These are phyloP conservation scores for Bergia sp. DNA, from an alignment of 92 coral and sea anemone genomes.

Conservation along the genomic window DNA sequence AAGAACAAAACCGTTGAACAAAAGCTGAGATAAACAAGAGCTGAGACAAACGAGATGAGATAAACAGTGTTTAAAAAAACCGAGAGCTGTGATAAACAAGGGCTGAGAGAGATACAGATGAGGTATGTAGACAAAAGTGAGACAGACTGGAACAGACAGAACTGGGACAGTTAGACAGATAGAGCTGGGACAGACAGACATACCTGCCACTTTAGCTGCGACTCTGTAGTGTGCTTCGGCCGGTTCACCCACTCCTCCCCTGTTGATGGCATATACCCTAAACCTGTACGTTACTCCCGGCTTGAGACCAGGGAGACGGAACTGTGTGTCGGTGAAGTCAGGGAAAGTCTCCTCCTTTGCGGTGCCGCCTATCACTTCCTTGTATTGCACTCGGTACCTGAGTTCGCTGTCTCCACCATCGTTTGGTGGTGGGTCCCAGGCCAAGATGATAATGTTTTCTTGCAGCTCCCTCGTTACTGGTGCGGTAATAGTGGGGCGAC, in stretches of 20 bases:
- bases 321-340: background rate
- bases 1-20: too few species aligned
- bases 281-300: constrained; percentile 26
- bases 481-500: constrained; percentile 41
- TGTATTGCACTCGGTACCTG: constrained; percentile 30
- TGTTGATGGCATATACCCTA: constrained; percentile 28
- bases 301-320: constrained; percentile 24
- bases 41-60: too few species aligned
- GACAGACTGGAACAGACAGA: too few species aligned
- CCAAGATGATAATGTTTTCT: constrained; percentile 12
- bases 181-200: background rate
- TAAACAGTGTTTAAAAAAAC: too few species aligned
- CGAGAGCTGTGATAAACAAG: too few species aligned
- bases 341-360: constrained; percentile 34
- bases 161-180: background rate
- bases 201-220: background rate
- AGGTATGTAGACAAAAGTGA: too few species aligned
- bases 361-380: constrained; percentile 5
- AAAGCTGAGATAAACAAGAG: too few species aligned
- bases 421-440: constrained; percentile 39
- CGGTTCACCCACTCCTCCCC: constrained; percentile 33
- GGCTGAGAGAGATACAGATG: too few species aligned
- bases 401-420: constrained; percentile 33
- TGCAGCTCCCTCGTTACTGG: background rate
- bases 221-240: constrained; percentile 38